Evolutionary conservation across 1,140 invertebrate genomes (phyloP).

Genomic region (Babylonia areolata): DNA sequence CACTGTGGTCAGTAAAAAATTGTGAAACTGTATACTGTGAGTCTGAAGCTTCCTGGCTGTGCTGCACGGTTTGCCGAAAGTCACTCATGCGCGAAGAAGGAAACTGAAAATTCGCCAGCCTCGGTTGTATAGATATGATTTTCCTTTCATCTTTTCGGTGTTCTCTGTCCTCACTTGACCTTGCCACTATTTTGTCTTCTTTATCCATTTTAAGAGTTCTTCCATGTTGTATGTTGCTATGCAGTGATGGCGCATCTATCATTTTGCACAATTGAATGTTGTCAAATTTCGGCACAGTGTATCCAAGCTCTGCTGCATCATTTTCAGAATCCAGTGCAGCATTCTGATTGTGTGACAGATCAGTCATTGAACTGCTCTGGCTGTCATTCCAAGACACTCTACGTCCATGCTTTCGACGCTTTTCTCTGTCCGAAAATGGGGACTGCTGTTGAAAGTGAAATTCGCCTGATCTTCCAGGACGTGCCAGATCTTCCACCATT

Average conservation of each 20-base stretch:
- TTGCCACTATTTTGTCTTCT: neutral
- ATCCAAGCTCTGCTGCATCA: neutral
- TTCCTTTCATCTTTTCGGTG: neutral
- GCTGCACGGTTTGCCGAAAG: neutral
- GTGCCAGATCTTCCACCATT: neutral
- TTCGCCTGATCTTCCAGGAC: neutral
- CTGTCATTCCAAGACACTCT: slow-evolving; percentile 31
- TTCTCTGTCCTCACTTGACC: neutral
- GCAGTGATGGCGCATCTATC: too few relatives aligned
- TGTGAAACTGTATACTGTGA: neutral
- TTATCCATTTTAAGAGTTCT: neutral
- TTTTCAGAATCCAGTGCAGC: neutral
- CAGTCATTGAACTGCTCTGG: neutral
- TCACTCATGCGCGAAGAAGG: too few relatives aligned
- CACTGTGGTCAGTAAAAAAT: neutral
- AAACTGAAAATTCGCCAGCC: too few relatives aligned
- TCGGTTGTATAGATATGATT: neutral
- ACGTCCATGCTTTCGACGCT: slow-evolving; percentile 2
- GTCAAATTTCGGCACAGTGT: too few relatives aligned
- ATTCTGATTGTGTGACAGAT: neutral
- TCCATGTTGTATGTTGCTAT: neutral
- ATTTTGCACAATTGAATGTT: too few relatives aligned
- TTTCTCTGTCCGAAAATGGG: neutral
- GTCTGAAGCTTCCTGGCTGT: neutral
- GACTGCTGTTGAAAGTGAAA: neutral